These are phyloP conservation scores for Montipora sp. DNA, from an alignment of 64 coral and sea anemone species.

Conservation along the genomic window DNA sequence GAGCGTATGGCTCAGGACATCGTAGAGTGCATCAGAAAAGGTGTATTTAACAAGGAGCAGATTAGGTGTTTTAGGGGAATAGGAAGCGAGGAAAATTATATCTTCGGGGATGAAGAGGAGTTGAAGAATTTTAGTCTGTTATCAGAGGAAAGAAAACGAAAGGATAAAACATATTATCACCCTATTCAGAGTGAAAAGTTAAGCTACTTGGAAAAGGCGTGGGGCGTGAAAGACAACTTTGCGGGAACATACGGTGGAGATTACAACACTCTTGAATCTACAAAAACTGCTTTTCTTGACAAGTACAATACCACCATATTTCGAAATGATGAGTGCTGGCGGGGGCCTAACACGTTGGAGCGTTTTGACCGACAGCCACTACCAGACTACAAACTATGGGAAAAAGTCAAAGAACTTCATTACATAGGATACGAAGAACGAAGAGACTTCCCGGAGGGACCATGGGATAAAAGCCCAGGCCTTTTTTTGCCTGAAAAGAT, in stretches of 20 bases:
- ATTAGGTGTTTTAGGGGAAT: slow-evolving; percentile 40
- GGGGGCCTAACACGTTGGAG: background rate
- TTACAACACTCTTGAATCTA: background rate
- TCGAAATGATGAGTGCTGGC: slow-evolving; percentile 5
- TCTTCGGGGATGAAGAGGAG: slow-evolving; percentile 28
- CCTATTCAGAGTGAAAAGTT: background rate
- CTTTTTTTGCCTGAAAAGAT: slow-evolving; percentile 71
- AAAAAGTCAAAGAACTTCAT: slow-evolving; percentile 27
- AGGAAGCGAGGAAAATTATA: background rate
- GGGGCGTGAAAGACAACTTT: slow-evolving; percentile 9
- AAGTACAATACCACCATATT: slow-evolving; percentile 39
- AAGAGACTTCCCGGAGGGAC: slow-evolving; percentile 25
- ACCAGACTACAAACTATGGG: slow-evolving; percentile 49
- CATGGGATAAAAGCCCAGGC: slow-evolving; percentile 58
- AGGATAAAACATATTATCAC: background rate
- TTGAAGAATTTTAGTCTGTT: slow-evolving; percentile 27
- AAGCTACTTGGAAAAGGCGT: slow-evolving; percentile 42
- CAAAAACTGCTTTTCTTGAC: background rate
- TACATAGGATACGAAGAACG: slow-evolving; percentile 41
- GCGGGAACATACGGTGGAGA: slow-evolving; percentile 31
- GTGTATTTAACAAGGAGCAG: slow-evolving; percentile 5
- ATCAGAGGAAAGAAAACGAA: background rate
- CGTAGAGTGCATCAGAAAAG: background rate
- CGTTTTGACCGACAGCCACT: slow-evolving; percentile 61
- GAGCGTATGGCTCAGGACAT: slow-evolving; percentile 42